Evolutionary conservation across 2,888 invertebrate species (phyloP).

Genomic region (Phaedon cochleariae): DNA sequence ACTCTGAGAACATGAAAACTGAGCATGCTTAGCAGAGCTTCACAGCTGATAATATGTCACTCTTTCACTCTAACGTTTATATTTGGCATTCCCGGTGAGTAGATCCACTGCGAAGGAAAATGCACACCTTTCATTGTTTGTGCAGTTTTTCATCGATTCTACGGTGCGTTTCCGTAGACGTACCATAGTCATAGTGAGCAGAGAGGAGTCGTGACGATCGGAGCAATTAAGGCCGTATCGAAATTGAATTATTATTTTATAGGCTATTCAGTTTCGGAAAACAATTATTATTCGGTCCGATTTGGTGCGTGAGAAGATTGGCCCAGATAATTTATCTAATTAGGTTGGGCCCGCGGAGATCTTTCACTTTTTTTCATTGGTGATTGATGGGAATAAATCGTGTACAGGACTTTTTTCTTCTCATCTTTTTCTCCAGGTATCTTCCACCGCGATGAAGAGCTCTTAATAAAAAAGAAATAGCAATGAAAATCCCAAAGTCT

Average conservation of each 20-base stretch:
- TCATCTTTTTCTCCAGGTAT: not conserved
- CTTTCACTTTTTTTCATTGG: conserved; percentile 12
- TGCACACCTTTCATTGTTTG: too few relatives aligned
- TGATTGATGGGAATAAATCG: conserved; percentile 1
- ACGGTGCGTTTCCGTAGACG: not conserved
- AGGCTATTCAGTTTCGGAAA: conserved; percentile 45
- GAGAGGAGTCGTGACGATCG: conserved; percentile 42
- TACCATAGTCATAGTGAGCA: not conserved
- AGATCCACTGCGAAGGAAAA: too few relatives aligned
- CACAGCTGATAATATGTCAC: too few relatives aligned
- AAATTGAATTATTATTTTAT: conserved; percentile 53
- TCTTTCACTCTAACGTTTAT: too few relatives aligned
- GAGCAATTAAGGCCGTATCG: conserved; percentile 46
- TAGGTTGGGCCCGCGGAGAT: conserved; percentile 20
- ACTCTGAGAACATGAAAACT: too few relatives aligned
- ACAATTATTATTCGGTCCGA: conserved; percentile 47
- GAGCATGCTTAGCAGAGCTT: too few relatives aligned
- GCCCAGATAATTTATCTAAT: conserved; percentile 39
- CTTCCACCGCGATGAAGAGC: too few relatives aligned
- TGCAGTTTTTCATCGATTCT: too few relatives aligned
- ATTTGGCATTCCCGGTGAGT: too few relatives aligned
- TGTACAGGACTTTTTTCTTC: not conserved
- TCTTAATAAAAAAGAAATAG: too few relatives aligned
- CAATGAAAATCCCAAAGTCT: too few relatives aligned
- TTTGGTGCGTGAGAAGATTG: conserved; percentile 45